Percentiles rank a stretch among this genome's conserved stretches.
These are phyloP conservation scores for Amia ocellicauda DNA, from an alignment of 2,113 vertebrate species.

Conservation along the genomic window DNA sequence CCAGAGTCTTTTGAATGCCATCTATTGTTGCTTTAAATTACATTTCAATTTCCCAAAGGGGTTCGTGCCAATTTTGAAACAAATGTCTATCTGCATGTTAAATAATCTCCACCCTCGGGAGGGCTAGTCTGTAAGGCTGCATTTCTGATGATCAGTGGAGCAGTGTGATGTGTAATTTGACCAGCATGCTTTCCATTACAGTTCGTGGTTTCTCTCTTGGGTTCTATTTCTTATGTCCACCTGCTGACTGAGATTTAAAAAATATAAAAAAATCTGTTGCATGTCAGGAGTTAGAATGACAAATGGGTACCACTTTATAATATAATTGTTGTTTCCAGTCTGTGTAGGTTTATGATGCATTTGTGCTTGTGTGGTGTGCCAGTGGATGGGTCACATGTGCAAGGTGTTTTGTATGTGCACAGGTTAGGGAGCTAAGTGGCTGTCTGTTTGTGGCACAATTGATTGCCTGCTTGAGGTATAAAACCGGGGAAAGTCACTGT, in stretches of 20 bases:
- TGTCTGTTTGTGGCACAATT: too few relatives aligned
- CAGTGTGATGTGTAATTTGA: not conserved
- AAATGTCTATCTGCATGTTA: not conserved
- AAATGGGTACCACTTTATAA: too few relatives aligned
- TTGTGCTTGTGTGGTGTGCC: too few relatives aligned
- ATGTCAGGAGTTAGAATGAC: too few relatives aligned
- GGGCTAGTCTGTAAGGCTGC: not conserved
- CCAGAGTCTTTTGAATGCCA: not conserved
- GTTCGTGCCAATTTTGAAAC: not conserved
- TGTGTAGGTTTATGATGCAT: too few relatives aligned
- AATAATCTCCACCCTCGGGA: not conserved
- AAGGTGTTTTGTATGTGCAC: too few relatives aligned
- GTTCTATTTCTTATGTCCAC: not conserved
- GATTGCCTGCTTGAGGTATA: too few relatives aligned
- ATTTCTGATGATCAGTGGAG: not conserved
- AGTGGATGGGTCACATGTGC: too few relatives aligned
- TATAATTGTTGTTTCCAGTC: too few relatives aligned
- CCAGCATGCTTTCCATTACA: not conserved
- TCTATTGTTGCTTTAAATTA: slow-evolving; percentile 6
- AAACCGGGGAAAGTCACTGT: too few relatives aligned
- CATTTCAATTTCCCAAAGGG: not conserved
- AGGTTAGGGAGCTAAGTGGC: too few relatives aligned
- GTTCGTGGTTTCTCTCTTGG: not conserved
- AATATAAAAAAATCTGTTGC: not conserved
- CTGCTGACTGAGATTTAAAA: not conserved